phyloP scores from a whole-genome alignment of 2,113 vertebrate species.

The Myotis yumanensis region DNA sequence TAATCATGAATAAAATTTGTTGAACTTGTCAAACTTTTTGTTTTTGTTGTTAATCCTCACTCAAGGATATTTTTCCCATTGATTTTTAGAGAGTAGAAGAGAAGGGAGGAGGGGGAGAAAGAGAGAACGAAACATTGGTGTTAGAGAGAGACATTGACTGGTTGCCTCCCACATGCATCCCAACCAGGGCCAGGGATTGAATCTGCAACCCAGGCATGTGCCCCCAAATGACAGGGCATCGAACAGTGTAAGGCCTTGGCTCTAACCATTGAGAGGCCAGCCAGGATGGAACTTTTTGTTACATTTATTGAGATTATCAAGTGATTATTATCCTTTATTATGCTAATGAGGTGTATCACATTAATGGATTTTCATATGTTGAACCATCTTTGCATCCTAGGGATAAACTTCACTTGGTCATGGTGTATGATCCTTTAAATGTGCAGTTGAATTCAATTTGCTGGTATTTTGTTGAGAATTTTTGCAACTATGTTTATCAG shows the following conservation, averaged over 20 bases:
- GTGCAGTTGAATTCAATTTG: not conserved
- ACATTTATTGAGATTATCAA: not conserved
- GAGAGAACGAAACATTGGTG: no score
- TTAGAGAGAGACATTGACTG: no score
- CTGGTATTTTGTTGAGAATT: not conserved
- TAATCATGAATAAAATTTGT: not conserved
- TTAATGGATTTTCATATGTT: not conserved
- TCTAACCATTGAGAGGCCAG: no score
- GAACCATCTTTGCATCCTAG: not conserved
- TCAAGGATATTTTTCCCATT: no score
- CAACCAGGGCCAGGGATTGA: no score
- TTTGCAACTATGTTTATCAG: not conserved
- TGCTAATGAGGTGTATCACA: not conserved
- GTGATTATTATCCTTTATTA: not conserved
- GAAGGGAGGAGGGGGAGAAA: no score
- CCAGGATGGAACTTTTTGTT: not conserved
- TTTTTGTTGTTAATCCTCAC: no score
- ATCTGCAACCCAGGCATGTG: no score
- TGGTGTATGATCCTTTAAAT: not conserved
- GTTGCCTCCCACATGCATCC: no score
- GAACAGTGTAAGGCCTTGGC: no score
- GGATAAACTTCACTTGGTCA: not conserved
- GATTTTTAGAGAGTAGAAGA: no score
- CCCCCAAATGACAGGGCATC: no score
- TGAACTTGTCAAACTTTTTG: not conserved